Base-by-base conservation (phyloP, 92 coral and sea anemone species). In the Pocillopora meandrina region DNA sequence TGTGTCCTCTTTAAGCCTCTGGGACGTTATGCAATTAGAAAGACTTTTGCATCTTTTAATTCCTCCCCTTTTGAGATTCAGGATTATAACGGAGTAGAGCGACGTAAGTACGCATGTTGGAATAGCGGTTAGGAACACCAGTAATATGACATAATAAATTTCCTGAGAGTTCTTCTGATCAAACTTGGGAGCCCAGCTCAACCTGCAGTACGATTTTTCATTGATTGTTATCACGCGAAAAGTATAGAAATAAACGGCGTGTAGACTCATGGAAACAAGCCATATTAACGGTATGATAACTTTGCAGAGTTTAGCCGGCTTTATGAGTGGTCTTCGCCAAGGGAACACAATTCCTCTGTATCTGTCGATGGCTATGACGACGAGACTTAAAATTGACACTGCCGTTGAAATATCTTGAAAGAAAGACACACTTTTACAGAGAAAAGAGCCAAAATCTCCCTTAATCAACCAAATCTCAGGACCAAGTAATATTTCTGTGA, bases 1-100 rank as follows among this genome's bases (percentile, higher is more conserved):
- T 56, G 36, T 66, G 72, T 87, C 85, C 57, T 87, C 90, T 81
- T 65, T 81, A 11, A 73, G 23, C 15, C 90, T 75, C 33, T 49
- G 31, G 0, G 10, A 60, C 16, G 79, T 57, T 13, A 60, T 20
- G 42, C 26, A 74, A 2, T 60, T 20, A 47, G 76, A 70, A 14
- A 52, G 62, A 1, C 81, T 52, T 17, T 81, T 79, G 23, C 59
- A 12, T 12, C 57, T 68, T 26, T 18, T 11, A 2, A 11, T 55
- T 15, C 20, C 9, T 58, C 65, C 47, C 34, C 72, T 86, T 2
- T 21, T 87, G 31, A 87, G 57, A 19, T 74, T 80, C 9, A 73
- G 21, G 16, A 87, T 70, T 18, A 87, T 79, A 57, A 69, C 31
- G 36, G 77, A 81, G 35, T 68, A 68, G 47, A 68, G 17, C 23